These are phyloP conservation scores for Neoaliturus tenellus DNA, from an alignment of 2,888 invertebrate species.

Conservation along the genomic window DNA sequence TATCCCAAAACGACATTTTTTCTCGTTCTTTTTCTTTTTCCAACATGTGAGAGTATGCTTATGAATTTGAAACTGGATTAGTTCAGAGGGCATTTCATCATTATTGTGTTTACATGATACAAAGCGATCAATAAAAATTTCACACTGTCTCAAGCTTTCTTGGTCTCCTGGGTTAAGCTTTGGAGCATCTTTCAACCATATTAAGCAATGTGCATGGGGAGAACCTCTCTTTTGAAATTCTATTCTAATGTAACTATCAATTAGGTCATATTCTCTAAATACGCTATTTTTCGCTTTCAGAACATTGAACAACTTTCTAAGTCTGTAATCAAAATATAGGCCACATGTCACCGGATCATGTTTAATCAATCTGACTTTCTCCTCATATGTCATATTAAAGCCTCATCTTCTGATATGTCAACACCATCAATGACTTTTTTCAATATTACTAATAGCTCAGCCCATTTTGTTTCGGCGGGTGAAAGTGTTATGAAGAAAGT, in stretches of 20 bases:
- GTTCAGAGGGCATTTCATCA: conserved; percentile 55
- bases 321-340: conserved; percentile 55
- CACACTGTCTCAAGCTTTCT: conserved; percentile 45
- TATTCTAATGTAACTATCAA: conserved; percentile 62
- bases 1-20: conserved; percentile 63
- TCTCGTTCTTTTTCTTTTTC: conserved; percentile 57
- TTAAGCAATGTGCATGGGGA: conserved; percentile 66
- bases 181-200: conserved; percentile 68
- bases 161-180: conserved; percentile 59
- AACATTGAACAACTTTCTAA: conserved; percentile 59
- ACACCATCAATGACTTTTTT: conserved; percentile 46
- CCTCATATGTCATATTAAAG: conserved; percentile 53
- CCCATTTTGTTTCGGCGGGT: conserved; percentile 62
- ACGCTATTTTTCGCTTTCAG: conserved; percentile 59
- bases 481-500: conserved; percentile 63
- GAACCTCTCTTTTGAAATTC: conserved; percentile 68
- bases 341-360: conserved; percentile 66
- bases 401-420: conserved; percentile 58
- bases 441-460: conserved; percentile 57
- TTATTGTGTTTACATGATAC: conserved; percentile 62
- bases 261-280: background rate
- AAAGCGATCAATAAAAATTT: conserved; percentile 60
- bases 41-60: conserved; percentile 63
- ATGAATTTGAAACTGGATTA: conserved; percentile 61
- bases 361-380: conserved; percentile 64